phyloP scores from a whole-genome alignment of 2,888 invertebrate genomes.

The Meganola albula region DNA sequence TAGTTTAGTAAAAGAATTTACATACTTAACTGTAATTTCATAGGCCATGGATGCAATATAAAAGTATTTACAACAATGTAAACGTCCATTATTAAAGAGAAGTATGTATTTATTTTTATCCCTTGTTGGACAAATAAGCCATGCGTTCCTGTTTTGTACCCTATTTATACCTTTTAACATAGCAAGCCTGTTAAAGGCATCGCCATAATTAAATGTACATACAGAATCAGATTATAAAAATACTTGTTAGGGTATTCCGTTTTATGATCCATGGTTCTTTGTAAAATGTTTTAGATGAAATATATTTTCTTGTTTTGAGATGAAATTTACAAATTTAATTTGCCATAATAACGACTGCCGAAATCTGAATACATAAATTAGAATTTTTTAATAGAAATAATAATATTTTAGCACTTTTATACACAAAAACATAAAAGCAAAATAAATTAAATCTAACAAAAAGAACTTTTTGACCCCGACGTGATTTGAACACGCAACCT shows the following conservation, averaged over 20 bases:
- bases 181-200: constrained; percentile 17
- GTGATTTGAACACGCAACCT: constrained; percentile 99
- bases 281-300: too few species aligned
- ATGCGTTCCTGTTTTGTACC: constrained; percentile 17
- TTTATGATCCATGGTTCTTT: constrained; percentile 8
- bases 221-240: constrained; percentile 23
- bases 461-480: constrained; percentile 85
- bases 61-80: too few species aligned
- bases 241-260: background rate
- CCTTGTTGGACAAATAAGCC: constrained; percentile 16
- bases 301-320: too few species aligned
- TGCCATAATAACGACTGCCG: too few species aligned
- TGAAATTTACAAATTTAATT: too few species aligned
- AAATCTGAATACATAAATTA: too few species aligned
- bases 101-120: constrained; percentile 12
- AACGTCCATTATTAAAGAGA: constrained; percentile 7
- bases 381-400: too few species aligned
- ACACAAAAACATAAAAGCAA: background rate
- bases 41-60: too few species aligned
- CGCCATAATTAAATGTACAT: constrained; percentile 31
- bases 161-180: constrained; percentile 15
- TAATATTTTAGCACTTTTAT: too few species aligned
- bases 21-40: too few species aligned
- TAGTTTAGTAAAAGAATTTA: too few species aligned
- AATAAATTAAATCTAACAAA: constrained; percentile 1